These are phyloP conservation scores for Caenorhabditis virilis DNA, from an alignment of 2,888 invertebrate genomes.

Conservation along the genomic window DNA sequence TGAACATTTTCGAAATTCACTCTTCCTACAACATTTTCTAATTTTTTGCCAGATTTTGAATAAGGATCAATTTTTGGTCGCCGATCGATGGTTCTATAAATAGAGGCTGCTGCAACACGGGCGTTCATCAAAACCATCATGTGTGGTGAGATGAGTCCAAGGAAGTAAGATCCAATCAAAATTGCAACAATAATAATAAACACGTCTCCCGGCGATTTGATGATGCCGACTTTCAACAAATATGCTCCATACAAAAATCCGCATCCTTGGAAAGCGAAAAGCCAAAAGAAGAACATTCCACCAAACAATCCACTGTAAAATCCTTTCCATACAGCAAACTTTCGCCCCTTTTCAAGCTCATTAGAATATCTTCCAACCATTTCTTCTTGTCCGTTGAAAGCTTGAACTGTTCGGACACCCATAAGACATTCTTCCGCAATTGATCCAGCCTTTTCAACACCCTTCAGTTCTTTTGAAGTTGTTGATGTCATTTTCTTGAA, in stretches of 20 bases:
- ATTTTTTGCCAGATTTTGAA: slow-evolving; percentile 37
- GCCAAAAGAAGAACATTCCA: slow-evolving; percentile 57
- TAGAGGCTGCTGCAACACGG: slow-evolving; percentile 47
- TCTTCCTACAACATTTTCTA: slow-evolving; percentile 26
- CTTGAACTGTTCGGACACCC: slow-evolving; percentile 59
- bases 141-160: slow-evolving; percentile 53
- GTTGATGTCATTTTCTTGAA: slow-evolving; percentile 52
- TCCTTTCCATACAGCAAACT: slow-evolving; percentile 54
- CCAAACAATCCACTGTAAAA: slow-evolving; percentile 57
- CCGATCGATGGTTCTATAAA: slow-evolving; percentile 49
- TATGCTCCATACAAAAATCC: slow-evolving; percentile 55
- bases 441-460: slow-evolving; percentile 55
- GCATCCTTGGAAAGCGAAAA: slow-evolving; percentile 50
- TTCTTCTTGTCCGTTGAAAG: slow-evolving; percentile 57
- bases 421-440: slow-evolving; percentile 59
- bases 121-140: slow-evolving; percentile 51
- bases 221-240: slow-evolving; percentile 44
- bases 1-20: slow-evolving; percentile 58
- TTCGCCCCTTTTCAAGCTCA: slow-evolving; percentile 46
- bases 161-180: slow-evolving; percentile 52
- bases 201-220: slow-evolving; percentile 57
- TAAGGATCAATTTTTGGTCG: slow-evolving; percentile 60
- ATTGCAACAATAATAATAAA: slow-evolving; percentile 58
- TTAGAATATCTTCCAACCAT: slow-evolving; percentile 50
- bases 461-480: slow-evolving; percentile 40